These are phyloP conservation scores for Trissoscelio sp. DNA, from an alignment of 2,888 invertebrate genomes.

Conservation along the genomic window DNA sequence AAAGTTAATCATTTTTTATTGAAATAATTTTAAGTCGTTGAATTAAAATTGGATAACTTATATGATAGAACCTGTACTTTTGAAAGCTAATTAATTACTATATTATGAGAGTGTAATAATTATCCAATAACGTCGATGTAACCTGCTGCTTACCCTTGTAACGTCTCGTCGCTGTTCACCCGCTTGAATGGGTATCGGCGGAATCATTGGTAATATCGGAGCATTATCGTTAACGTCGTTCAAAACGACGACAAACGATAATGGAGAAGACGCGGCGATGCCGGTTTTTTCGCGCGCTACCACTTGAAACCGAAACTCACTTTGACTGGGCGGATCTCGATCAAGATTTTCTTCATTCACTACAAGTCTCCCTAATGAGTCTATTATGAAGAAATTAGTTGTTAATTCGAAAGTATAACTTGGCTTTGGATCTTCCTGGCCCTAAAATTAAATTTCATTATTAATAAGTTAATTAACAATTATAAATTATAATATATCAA, in stretches of 20 bases:
- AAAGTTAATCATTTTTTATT: too few relatives aligned
- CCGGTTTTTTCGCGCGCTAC: constrained; percentile 93
- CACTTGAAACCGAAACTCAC: constrained; percentile 93
- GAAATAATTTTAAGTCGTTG: too few relatives aligned
- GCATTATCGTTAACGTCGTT: constrained; percentile 95
- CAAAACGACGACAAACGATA: constrained; percentile 90
- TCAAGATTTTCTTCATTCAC: constrained; percentile 94
- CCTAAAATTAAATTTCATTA: constrained; percentile 84
- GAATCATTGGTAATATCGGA: constrained; percentile 90
- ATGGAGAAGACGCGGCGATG: constrained; percentile 92
- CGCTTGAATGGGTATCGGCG: constrained; percentile 92
- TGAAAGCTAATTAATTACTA: too few relatives aligned
- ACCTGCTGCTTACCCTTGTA: constrained; percentile 85
- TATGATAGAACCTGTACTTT: too few relatives aligned
- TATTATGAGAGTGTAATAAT: too few relatives aligned
- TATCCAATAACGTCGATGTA: constrained; percentile 6
- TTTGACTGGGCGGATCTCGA: constrained; percentile 93
- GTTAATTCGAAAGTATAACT: constrained; percentile 93
- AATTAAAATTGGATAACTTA: too few relatives aligned
- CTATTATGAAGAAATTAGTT: constrained; percentile 92
- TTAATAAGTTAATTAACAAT: not conserved
- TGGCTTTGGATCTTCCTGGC: constrained; percentile 91
- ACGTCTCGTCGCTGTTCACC: constrained; percentile 89
- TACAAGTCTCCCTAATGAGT: constrained; percentile 88
- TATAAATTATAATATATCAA: not conserved